These are phyloP conservation scores for Mythimna lalbum DNA, from an alignment of 2,888 invertebrate species.

Conservation along the genomic window DNA sequence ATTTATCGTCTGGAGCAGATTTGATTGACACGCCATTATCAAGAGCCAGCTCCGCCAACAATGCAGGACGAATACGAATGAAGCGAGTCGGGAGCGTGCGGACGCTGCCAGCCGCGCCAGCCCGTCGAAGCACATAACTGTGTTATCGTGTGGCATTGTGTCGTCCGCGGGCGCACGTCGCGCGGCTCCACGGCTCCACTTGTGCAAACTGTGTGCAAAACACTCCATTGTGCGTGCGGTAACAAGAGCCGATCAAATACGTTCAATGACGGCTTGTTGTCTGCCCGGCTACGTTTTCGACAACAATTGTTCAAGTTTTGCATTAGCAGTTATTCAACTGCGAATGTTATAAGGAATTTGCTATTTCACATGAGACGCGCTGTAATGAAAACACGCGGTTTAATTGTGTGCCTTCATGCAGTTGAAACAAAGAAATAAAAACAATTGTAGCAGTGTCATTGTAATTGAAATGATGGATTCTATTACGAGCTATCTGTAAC, in stretches of 20 bases:
- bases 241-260: slow-evolving; percentile 66
- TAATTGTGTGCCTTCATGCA: slow-evolving; percentile 44
- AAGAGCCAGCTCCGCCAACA: slow-evolving; percentile 20
- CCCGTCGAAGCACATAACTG: slow-evolving; percentile 9
- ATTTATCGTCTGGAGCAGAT: slow-evolving; percentile 48
- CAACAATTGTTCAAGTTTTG: slow-evolving; percentile 64
- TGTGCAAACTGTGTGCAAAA: slow-evolving; percentile 79
- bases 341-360: slow-evolving; percentile 50
- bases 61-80: slow-evolving; percentile 22
- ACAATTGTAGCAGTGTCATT: slow-evolving; percentile 26
- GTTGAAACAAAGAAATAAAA: slow-evolving; percentile 38
- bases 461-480: slow-evolving; percentile 15
- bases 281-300: slow-evolving; percentile 57
- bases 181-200: slow-evolving; percentile 66
- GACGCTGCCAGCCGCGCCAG: slow-evolving; percentile 17
- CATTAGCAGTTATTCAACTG: slow-evolving; percentile 56
- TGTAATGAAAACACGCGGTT: slow-evolving; percentile 53
- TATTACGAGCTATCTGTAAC: slow-evolving; percentile 4
- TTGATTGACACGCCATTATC: slow-evolving; percentile 51
- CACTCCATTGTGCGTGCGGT: slow-evolving; percentile 75
- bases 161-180: slow-evolving; percentile 30
- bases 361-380: slow-evolving; percentile 53
- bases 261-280: slow-evolving; percentile 63
- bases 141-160: slow-evolving; percentile 33
- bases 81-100: slow-evolving; percentile 14